Evolutionary conservation across 2,113 vertebrate species (phyloP).

Genomic region (Perognathus longimembris): DNA sequence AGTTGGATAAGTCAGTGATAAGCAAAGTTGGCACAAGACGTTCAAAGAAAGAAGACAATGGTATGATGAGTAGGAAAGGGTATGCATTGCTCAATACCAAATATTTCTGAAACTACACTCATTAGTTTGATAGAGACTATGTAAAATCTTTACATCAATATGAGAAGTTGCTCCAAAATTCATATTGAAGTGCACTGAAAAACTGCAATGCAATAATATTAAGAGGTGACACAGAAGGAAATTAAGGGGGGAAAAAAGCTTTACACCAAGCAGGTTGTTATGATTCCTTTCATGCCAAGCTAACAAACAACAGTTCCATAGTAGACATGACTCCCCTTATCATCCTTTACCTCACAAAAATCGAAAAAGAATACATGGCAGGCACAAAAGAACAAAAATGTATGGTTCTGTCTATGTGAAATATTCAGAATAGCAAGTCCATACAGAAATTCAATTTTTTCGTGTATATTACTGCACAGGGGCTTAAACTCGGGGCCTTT

Average conservation of each 20-base stretch:
- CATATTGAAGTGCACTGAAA: no score
- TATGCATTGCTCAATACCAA: background rate
- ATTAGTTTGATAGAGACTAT: no score
- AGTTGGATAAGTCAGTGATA: background rate
- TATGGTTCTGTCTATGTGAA: conserved; percentile 10
- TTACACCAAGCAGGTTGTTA: background rate
- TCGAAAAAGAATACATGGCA: conserved; percentile 9
- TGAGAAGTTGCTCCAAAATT: no score
- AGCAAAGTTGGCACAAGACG: background rate
- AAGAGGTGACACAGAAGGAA: no score
- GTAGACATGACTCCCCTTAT: background rate
- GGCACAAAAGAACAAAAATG: background rate
- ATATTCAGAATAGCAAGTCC: conserved; percentile 44
- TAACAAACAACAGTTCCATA: background rate
- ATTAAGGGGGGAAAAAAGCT: background rate
- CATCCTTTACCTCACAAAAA: background rate
- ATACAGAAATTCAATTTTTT: background rate
- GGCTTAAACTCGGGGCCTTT: no score
- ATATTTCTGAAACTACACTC: background rate
- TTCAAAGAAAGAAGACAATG: conserved; percentile 17
- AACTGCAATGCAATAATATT: no score
- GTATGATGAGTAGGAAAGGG: background rate
- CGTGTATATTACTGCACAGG: no score
- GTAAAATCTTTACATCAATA: no score
- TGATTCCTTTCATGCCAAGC: background rate